Percentiles rank a stretch among this genome's conserved stretches.
Evolutionary conservation across 2,113 vertebrate species (phyloP).

Genomic region (Cyanistes caeruleus): DNA sequence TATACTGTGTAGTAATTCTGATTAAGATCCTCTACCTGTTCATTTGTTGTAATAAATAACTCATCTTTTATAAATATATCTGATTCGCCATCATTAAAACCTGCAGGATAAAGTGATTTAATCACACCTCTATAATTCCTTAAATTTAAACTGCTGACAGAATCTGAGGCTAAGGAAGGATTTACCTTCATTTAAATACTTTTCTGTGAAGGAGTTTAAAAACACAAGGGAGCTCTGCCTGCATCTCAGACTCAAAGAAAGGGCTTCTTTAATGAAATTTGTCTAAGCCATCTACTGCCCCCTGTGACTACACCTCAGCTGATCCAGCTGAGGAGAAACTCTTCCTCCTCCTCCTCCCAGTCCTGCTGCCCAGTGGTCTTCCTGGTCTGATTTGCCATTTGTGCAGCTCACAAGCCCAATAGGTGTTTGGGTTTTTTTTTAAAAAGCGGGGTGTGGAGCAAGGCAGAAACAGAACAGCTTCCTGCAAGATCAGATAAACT

Average conservation of each 20-base stretch:
- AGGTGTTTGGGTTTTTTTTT: too few relatives aligned
- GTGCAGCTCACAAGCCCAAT: background rate
- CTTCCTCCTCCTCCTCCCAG: background rate
- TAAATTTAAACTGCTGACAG: background rate
- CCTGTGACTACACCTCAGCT: background rate
- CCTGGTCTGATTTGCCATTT: background rate
- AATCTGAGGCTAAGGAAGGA: background rate
- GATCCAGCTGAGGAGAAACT: background rate
- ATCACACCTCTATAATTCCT: background rate
- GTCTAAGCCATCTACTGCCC: background rate
- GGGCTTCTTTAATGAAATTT: background rate
- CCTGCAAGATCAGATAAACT: background rate
- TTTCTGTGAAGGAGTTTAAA: background rate
- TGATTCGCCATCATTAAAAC: background rate
- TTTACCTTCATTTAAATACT: background rate
- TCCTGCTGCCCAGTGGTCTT: background rate
- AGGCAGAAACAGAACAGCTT: background rate
- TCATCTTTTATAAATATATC: background rate
- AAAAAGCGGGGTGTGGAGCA: accelerated
- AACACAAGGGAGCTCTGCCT: background rate
- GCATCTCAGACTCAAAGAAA: background rate
- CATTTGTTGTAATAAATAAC: background rate
- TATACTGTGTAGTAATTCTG: background rate
- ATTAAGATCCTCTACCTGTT: background rate
- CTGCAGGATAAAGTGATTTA: background rate